Evolutionary conservation across 2,888 invertebrate genomes (phyloP).

Genomic region (Synergus gifuensis): DNA sequence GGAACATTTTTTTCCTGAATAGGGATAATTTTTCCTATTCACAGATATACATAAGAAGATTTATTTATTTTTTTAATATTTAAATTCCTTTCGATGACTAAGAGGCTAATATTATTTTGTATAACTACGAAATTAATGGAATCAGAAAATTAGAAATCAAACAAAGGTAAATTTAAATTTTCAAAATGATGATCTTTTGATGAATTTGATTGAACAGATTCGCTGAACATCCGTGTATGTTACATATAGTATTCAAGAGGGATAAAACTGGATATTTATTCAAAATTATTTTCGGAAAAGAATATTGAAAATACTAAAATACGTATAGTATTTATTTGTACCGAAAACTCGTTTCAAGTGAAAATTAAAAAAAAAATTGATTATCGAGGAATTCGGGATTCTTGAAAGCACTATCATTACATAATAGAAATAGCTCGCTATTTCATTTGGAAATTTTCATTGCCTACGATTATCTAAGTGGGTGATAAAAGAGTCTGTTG

Average conservation of each 20-base stretch:
- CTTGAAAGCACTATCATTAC: background rate
- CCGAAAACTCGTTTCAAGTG: too few species aligned
- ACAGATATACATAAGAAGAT: background rate
- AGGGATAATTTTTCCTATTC: background rate
- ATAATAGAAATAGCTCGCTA: background rate
- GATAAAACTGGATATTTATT: too few species aligned
- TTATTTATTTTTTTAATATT: background rate
- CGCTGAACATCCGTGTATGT: too few species aligned
- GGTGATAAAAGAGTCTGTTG: background rate
- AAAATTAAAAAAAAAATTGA: too few species aligned
- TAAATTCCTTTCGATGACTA: background rate
- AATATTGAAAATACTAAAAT: background rate
- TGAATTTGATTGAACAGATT: too few species aligned
- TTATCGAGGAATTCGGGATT: too few species aligned
- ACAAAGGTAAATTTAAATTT: background rate
- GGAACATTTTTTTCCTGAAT: constrained; percentile 45
- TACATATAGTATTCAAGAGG: too few species aligned
- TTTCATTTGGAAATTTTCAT: background rate
- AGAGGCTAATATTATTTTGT: background rate
- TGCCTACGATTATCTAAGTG: background rate
- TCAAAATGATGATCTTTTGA: background rate
- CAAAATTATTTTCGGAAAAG: background rate
- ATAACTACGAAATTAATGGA: too few species aligned
- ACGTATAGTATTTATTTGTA: too few species aligned
- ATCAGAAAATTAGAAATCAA: too few species aligned